Percentiles rank a stretch among this genome's conserved stretches.
phyloP scores from a whole-genome alignment of 2,888 invertebrate species.

The Anticlea derivata region DNA sequence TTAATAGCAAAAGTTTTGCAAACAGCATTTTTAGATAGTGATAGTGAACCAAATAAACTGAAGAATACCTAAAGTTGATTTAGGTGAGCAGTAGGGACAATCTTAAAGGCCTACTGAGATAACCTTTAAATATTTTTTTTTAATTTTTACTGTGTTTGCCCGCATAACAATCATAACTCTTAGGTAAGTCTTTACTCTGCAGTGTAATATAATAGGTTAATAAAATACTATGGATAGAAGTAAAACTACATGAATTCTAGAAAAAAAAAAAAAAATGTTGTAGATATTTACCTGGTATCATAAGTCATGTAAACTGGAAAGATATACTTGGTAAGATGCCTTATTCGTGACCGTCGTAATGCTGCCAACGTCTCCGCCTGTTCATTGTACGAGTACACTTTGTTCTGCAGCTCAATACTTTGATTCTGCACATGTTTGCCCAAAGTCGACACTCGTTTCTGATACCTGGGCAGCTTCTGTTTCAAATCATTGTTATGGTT shows the following conservation, averaged over 20 bases:
- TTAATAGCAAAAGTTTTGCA: constrained; percentile 29
- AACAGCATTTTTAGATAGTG: too few species aligned
- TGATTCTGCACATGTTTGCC: constrained; percentile 64
- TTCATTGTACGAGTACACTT: constrained; percentile 57
- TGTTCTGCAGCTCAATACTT: constrained; percentile 60
- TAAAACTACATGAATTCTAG: too few species aligned
- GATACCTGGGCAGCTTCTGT: constrained; percentile 69
- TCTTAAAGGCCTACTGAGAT: too few species aligned
- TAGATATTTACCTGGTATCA: constrained; percentile 71
- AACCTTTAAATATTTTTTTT: too few species aligned
- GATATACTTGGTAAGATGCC: constrained; percentile 73
- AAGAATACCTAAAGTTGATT: too few species aligned
- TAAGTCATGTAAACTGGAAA: constrained; percentile 78
- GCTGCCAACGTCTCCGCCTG: constrained; percentile 61
- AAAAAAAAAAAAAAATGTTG: not conserved
- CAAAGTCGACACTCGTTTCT: constrained; percentile 68
- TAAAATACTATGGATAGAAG: too few species aligned
- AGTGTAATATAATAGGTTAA: too few species aligned
- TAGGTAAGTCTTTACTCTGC: too few species aligned
- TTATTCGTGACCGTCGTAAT: constrained; percentile 65
- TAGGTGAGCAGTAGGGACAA: too few species aligned
- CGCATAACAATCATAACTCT: too few species aligned
- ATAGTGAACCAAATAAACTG: too few species aligned
- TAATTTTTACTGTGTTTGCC: too few species aligned
- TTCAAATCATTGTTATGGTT: constrained; percentile 65